Evolutionary conservation across 2,888 invertebrate species (phyloP), one percentile per base, ranked within the genome.

Genomic region (Tanypteryx hageni): DNA sequence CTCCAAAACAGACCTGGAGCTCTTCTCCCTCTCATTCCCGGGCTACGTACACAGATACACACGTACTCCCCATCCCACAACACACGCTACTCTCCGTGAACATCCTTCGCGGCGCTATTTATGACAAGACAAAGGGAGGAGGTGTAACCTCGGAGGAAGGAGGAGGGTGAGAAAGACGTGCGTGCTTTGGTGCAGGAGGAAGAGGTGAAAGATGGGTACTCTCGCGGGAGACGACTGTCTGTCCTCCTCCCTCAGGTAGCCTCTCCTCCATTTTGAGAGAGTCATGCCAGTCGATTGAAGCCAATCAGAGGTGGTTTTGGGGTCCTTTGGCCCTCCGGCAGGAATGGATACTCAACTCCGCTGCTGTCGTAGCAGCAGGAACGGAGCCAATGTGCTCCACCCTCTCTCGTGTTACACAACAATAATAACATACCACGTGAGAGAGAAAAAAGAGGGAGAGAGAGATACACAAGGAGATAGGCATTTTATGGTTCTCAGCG

Each of bases 381-480:
- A 89, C 27, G 89, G 68, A 89, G 89, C 89, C 89, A 89, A 68
- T 89, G 89, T 61, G 18, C 89, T 89, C 89, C 89, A 44, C 89
- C 89, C 89, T 11, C 89, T 64, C 44, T 44, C 89, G 64, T 89
- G 64, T 64, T 58, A 64, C 61, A 89, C 89, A 89, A 89, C 44
- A 68, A 68, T 89, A 89, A 89, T 89, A 89, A 89, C 89, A 89
- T 44, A 89, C 56, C 89, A 9, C 89, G 89, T n/a, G 58, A 58
- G 84, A 84, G 84, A 83, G 56, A 44, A 57, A 5, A 13, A 14
- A 57, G n/a, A n/a, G n/a, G 16, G 86, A 61, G 86, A 13, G 10
- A 8, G 64, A n/a, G 89, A 89, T n/a, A 44, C 44, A n/a, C 9
- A 31, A 64, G n/a, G 11, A 11, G 89, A 89, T 61, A 86, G 27